phyloP scores from a whole-genome alignment of 2,888 invertebrate species.

The Drosophila leonis region DNA sequence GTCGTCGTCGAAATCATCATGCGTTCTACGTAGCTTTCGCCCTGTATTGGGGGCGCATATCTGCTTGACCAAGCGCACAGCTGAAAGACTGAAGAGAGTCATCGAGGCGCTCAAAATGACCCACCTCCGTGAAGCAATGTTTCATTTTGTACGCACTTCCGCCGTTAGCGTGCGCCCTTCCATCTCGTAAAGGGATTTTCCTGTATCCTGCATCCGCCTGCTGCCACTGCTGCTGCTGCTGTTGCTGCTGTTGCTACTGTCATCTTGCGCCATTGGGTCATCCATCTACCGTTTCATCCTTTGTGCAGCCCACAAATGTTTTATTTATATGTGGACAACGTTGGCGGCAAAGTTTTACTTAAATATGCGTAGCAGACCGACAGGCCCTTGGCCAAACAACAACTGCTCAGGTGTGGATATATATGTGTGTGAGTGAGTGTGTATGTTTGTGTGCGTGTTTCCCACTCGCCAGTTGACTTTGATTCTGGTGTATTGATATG shows the following conservation, averaged over 20 bases:
- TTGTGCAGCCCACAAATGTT: constrained; percentile 79
- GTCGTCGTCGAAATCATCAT: constrained; percentile 48
- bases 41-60: constrained; percentile 34
- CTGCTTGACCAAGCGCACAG: constrained; percentile 80
- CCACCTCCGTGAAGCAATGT: constrained; percentile 46
- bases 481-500: constrained; percentile 53
- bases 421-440: constrained; percentile 7
- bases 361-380: constrained; percentile 68
- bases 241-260: constrained; percentile 55
- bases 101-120: constrained; percentile 39
- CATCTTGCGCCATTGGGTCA: constrained; percentile 82
- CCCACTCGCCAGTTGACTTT: constrained; percentile 25
- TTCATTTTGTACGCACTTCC: constrained; percentile 82
- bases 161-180: constrained; percentile 54
- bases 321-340: constrained; percentile 80
- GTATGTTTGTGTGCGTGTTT: neutral
- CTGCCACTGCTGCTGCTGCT: constrained; percentile 5
- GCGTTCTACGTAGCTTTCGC: constrained; percentile 22
- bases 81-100: constrained; percentile 35
- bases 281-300: constrained; percentile 79
- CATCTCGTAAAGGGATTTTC: constrained; percentile 80
- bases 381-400: constrained; percentile 16
- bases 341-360: constrained; percentile 70
- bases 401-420: constrained; percentile 60
- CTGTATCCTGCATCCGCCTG: constrained; percentile 69